Evolutionary conservation across 2,113 vertebrate species (phyloP), one percentile per base, ranked within the genome.

Genomic region (Pandion haliaetus): DNA sequence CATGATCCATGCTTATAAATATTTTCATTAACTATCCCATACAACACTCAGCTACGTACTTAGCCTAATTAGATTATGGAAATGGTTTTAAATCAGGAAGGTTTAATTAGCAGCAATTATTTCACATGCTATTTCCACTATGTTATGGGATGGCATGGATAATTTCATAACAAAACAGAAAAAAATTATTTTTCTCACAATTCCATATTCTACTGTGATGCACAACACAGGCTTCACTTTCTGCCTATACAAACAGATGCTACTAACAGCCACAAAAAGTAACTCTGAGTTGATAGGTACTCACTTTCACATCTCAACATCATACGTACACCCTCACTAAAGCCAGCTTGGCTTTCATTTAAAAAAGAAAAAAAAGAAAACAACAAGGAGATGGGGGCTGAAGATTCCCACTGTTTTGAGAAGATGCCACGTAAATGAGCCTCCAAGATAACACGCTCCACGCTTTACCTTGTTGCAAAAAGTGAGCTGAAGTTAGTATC

Each of bases 51-150:
- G 70, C 66, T 87, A 89, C 7, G 1, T 54, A 79, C 32, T 95
- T 85, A 89, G 25, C 45, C 36, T 95, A 89, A 96, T 87, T 84
- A 93, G 70, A 93, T 96, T 87, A 95, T 26, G 66, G 45, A 71
- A 94, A 92, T 72, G 24, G 57, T 72, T 96, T 96, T 57, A 90
- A 86, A 89, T 79, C 25, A 58, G 65, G 61, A 84, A 82, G 28
- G 49, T 77, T 89, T 89, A 87, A 95, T 93, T 85, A 91, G 38
- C 23, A 87, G 57, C 57, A 82, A 82, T 91, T 92, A 91, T 86
- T 94, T 96, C 67, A 82, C 49, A 86, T 76, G 44, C 16, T 76
- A 54, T 65, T 77, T 84, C 73, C 36, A 59, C 54, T 45, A 13
- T 12, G 18, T 74, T 71, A 86, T 32, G 47, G 12, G 59, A 95